A percentile compares a stretch with the other conserved stretches of the same genome.
Conservation (phyloP, 1,140 invertebrate genomes). For the Tetragnatha versicolor region DNA sequence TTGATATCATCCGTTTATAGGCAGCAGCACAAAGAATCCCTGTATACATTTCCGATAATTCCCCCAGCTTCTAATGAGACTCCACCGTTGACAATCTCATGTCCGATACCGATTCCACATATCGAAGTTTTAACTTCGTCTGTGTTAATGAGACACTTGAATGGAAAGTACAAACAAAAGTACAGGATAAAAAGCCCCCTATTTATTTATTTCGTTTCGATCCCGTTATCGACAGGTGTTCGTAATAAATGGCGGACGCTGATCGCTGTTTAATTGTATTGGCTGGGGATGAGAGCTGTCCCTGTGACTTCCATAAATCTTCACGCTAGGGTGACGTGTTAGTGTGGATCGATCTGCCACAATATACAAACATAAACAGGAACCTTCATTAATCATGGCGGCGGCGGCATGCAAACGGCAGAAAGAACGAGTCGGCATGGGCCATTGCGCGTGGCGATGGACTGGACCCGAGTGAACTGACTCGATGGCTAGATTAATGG, state of each 20-base stretch:
- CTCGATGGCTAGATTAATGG: conserved; percentile 13
- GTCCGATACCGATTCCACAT: neutral
- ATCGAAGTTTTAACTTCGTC: neutral
- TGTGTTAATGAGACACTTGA: neutral
- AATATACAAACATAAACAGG: conserved; percentile 31
- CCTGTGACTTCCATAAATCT: conserved; percentile 14
- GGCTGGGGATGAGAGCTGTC: neutral
- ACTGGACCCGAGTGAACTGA: conserved; percentile 14
- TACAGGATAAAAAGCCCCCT: neutral
- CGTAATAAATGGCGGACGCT: conserved; percentile 11
- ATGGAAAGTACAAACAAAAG: neutral
- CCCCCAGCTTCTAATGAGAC: too few species aligned
- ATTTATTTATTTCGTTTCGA: neutral
- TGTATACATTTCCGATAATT: too few species aligned
- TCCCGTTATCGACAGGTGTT: conserved; percentile 15
- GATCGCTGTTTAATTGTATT: conserved; percentile 37
- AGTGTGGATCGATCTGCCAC: neutral
- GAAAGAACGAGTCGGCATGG: conserved; percentile 18
- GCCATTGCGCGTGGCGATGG: conserved; percentile 21
- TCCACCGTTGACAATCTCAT: too few species aligned
- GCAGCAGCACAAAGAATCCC: too few species aligned
- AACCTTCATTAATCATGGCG: conserved; percentile 22
- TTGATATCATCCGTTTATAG: too few species aligned
- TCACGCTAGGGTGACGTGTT: conserved; percentile 6
- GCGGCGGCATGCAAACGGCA: conserved; percentile 19